phyloP scores from a whole-genome alignment of 2,888 invertebrate genomes.

The Chrysina gloriosa region DNA sequence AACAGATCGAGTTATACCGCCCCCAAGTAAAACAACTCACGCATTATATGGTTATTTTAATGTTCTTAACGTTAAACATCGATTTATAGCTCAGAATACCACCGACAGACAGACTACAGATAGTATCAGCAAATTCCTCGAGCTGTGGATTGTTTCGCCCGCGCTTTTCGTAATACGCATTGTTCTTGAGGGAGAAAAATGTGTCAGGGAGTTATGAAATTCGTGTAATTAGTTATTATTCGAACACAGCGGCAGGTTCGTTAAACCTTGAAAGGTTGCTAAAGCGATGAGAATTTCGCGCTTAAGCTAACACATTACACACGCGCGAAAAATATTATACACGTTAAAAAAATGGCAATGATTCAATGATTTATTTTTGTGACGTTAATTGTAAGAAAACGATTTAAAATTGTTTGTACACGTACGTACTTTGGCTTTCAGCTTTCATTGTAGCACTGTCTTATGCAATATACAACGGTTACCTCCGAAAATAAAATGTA shows the following conservation, averaged over 20 bases:
- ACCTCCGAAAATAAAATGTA: too few relatives aligned
- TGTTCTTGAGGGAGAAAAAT: slow-evolving; percentile 39
- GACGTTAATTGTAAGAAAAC: too few relatives aligned
- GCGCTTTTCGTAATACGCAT: slow-evolving; percentile 30
- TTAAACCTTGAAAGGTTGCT: slow-evolving; percentile 34
- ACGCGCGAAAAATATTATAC: background rate
- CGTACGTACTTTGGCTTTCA: too few relatives aligned
- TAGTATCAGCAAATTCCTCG: slow-evolving; percentile 25
- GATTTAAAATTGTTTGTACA: too few relatives aligned
- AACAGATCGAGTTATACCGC: too few relatives aligned
- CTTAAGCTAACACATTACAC: background rate
- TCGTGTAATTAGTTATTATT: slow-evolving; percentile 34
- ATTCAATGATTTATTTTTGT: background rate
- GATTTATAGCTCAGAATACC: slow-evolving; percentile 6
- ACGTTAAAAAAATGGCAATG: background rate
- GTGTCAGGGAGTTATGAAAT: slow-evolving; percentile 34
- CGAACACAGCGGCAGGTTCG: slow-evolving; percentile 26
- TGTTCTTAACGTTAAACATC: background rate
- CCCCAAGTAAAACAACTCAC: too few relatives aligned
- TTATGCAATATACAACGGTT: too few relatives aligned
- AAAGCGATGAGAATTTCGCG: slow-evolving; percentile 10
- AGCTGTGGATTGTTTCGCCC: background rate
- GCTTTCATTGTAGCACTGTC: too few relatives aligned
- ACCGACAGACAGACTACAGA: background rate
- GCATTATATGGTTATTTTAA: background rate